Base-by-base conservation (phyloP, 1,140 invertebrate species). In the Camponotus pennsylvanicus region DNA sequence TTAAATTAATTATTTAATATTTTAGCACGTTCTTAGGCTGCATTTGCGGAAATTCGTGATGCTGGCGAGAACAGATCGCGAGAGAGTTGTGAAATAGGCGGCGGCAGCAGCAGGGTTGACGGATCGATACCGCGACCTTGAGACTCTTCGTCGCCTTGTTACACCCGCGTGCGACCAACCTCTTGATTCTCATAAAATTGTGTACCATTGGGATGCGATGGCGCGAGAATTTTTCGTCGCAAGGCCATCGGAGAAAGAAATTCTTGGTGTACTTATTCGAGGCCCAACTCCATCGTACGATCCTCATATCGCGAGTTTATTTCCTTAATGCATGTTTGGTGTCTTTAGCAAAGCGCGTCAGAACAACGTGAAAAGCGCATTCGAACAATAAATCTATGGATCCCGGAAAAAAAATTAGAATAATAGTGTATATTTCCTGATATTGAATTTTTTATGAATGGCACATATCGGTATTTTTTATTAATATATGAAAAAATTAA, bases 111-210 rank as follows among this genome's bases (percentile, higher is more conserved):
- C 42, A 42, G 61, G 80, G 82, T 45, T 89, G 89, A 85, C 70
- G 78, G 89, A 90, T 91, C 90, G 90, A 91, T 91, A 88, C 42
- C 57, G 15, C 79, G 89, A 91, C 90, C 90, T 91, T 91, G 90
- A 91, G 90, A 91, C 90, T 84, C 75, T 63, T 85, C 87, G 90
- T 77, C 90, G 89, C 89, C 89, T 90, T 83, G 73, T 79, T 86
- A 83, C 86, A 79, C 61, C 61, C 89, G 82, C 86, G 75, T 55
- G 55, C 89, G 77, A 78, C 63, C 82, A 86, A 86, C 82, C 86
- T 85, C 78, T 69, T 77, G 32, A 34, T 88, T 86, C 83, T 91
- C 89, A 69, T 91, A 88, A 90, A 90, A 75, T 75, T 66, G 78
- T 78, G 78, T 88, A 85, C 55, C 80, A 69, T 89, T n/a, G 77